Evolutionary conservation across 2,113 vertebrate genomes (phyloP).

Genomic region (Silurus glanis): DNA sequence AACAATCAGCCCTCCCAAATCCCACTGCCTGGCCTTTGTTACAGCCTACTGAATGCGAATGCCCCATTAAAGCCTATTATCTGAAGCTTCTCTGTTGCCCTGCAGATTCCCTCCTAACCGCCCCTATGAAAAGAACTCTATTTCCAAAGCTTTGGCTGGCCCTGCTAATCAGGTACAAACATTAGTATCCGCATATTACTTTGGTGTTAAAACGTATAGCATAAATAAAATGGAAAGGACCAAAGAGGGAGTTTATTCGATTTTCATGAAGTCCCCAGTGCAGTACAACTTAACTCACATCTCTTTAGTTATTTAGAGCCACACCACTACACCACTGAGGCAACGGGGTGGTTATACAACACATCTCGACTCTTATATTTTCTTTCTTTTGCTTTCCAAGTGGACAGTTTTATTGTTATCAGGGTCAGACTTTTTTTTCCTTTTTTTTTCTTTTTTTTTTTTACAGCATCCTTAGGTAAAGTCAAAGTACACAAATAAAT

Average conservation of each 20-base stretch:
- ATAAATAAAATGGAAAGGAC: constrained; percentile 17
- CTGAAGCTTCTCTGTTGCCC: constrained; percentile 56
- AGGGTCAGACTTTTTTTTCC: constrained; percentile 31
- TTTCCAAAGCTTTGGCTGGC: constrained; percentile 48
- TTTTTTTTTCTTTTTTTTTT: neutral
- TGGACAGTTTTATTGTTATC: constrained; percentile 24
- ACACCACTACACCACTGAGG: neutral
- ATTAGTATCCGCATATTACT: constrained; percentile 42
- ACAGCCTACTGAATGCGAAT: constrained; percentile 60
- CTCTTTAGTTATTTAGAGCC: neutral
- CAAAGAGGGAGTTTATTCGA: constrained; percentile 12
- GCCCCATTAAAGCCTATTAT: constrained; percentile 67
- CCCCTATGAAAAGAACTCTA: constrained; percentile 40
- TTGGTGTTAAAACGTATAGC: constrained; percentile 28
- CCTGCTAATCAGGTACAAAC: constrained; percentile 52
- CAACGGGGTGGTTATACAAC: constrained; percentile 9
- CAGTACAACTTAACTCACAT: neutral
- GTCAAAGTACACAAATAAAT: constrained; percentile 71
- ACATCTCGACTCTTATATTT: constrained; percentile 2
- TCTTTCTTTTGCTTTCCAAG: constrained; percentile 17
- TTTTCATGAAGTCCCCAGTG: neutral
- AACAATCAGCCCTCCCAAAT: constrained; percentile 58
- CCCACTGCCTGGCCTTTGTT: constrained; percentile 59
- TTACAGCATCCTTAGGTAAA: constrained; percentile 47
- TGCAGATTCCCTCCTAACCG: constrained; percentile 45